These are phyloP conservation scores for Gisinianus flammeolus DNA, from an alignment of 2,888 invertebrate species.

Conservation along the genomic window DNA sequence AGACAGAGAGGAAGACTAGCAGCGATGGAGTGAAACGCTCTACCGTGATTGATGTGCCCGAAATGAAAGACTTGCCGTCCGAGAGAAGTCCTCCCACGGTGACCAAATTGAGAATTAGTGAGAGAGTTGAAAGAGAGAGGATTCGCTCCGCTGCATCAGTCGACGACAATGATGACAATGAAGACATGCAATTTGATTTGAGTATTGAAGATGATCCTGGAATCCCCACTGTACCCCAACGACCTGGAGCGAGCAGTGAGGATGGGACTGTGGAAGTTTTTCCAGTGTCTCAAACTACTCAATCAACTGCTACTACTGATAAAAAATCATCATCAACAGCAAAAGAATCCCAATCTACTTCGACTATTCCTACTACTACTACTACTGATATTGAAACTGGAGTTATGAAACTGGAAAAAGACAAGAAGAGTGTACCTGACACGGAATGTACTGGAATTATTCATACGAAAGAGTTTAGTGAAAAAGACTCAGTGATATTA, in stretches of 20 bases:
- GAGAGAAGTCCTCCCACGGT: slow-evolving; percentile 27
- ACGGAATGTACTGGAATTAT: slow-evolving; percentile 7
- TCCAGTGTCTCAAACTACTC: neutral
- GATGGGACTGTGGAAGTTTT: slow-evolving; percentile 17
- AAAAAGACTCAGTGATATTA: slow-evolving; percentile 25
- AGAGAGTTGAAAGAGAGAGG: slow-evolving; percentile 7
- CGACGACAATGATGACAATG: slow-evolving; percentile 46
- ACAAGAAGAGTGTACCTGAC: slow-evolving; percentile 22
- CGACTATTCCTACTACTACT: neutral
- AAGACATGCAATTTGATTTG: slow-evolving; percentile 57
- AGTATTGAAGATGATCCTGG: slow-evolving; percentile 55
- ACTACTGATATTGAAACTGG: neutral
- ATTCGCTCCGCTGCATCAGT: slow-evolving; percentile 38
- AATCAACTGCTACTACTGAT: neutral
- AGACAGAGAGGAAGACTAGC: slow-evolving; percentile 9
- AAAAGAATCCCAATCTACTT: neutral
- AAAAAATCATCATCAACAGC: neutral
- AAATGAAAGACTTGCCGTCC: slow-evolving; percentile 29
- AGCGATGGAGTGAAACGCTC: slow-evolving; percentile 42
- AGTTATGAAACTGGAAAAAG: neutral
- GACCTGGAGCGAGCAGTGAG: too few relatives aligned
- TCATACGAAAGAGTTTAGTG: slow-evolving; percentile 7
- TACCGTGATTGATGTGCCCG: slow-evolving; percentile 48
- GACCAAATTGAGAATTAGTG: neutral
- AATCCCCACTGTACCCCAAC: neutral